A percentile compares a stretch with the other conserved stretches of the same genome.
Evolutionary conservation across 1,140 invertebrate species (phyloP).

Genomic region (Trichonephila inaurata): DNA sequence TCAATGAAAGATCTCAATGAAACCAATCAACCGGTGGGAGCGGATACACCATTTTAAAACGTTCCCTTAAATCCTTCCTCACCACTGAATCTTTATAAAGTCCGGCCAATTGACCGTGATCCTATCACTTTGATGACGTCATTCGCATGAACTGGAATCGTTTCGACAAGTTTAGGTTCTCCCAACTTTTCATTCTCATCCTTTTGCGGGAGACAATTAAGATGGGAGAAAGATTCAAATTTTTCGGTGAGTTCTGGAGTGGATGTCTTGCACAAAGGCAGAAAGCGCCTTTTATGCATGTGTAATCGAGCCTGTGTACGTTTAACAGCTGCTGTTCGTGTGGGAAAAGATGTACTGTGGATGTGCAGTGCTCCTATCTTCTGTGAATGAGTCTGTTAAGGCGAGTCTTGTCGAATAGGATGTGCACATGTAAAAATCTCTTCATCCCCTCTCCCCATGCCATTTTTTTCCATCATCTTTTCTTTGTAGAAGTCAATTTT

Average conservation of each 20-base stretch:
- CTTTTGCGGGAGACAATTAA: constrained; percentile 72
- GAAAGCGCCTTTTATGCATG: constrained; percentile 43
- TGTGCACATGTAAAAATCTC: not conserved
- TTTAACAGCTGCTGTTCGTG: constrained; percentile 64
- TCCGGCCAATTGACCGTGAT: constrained; percentile 69
- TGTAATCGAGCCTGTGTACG: constrained; percentile 61
- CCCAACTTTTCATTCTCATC: constrained; percentile 24
- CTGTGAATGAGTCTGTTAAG: not conserved
- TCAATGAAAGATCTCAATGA: constrained; percentile 65
- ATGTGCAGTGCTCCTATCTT: not conserved
- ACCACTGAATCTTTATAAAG: constrained; percentile 32
- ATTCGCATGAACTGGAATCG: constrained; percentile 53
- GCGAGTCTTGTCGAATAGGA: not conserved
- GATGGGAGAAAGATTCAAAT: constrained; percentile 42
- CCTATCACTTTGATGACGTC: constrained; percentile 72
- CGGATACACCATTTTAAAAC: constrained; percentile 66
- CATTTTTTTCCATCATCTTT: not conserved
- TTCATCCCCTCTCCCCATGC: too few relatives aligned
- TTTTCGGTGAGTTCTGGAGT: constrained; percentile 23
- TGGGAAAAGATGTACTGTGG: constrained; percentile 46
- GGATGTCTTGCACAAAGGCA: constrained; percentile 48
- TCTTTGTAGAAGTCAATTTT: not conserved
- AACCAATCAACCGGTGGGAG: constrained; percentile 54
- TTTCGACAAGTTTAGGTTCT: constrained; percentile 33
- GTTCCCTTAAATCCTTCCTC: constrained; percentile 65